A percentile compares a stretch with the other conserved stretches of the same genome.
Evolutionary conservation across 2,797 vertebrate species (phyloP).

Genomic region (Gallirallus australis): DNA sequence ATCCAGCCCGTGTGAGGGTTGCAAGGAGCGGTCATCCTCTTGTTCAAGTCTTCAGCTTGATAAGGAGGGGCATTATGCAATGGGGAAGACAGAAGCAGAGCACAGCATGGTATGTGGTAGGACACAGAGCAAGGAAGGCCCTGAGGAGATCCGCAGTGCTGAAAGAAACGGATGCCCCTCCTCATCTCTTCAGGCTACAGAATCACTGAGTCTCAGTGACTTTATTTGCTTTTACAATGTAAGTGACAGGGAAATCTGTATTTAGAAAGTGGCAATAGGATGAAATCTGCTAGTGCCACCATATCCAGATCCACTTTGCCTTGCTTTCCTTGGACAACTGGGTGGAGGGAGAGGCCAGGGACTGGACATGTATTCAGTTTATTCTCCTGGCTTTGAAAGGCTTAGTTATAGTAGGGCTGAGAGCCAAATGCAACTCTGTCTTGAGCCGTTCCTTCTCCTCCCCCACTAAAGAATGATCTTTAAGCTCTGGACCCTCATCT

Average conservation of each 20-base stretch:
- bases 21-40: background rate
- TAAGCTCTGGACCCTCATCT: slow-evolving; percentile 51
- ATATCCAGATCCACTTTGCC: background rate
- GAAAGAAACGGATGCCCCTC: background rate
- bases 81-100: background rate
- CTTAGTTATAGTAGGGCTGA: slow-evolving; percentile 30
- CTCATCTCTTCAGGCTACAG: background rate
- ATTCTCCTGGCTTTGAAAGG: slow-evolving; percentile 37
- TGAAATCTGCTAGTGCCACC: background rate
- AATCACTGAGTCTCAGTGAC: background rate
- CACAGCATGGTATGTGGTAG: background rate
- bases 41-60: background rate
- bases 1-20: background rate
- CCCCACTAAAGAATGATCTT: slow-evolving; percentile 39
- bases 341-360: background rate
- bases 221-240: background rate
- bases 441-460: slow-evolving; percentile 15
- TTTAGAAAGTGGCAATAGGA: background rate
- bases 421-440: slow-evolving; percentile 44
- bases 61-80: background rate
- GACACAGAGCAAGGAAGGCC: background rate
- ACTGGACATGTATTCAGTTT: background rate
- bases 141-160: background rate
- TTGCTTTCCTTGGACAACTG: background rate
- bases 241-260: background rate